These are phyloP conservation scores for Anthopleura xanthogrammica DNA, from an alignment of 92 coral and sea anemone species.

Conservation along the genomic window DNA sequence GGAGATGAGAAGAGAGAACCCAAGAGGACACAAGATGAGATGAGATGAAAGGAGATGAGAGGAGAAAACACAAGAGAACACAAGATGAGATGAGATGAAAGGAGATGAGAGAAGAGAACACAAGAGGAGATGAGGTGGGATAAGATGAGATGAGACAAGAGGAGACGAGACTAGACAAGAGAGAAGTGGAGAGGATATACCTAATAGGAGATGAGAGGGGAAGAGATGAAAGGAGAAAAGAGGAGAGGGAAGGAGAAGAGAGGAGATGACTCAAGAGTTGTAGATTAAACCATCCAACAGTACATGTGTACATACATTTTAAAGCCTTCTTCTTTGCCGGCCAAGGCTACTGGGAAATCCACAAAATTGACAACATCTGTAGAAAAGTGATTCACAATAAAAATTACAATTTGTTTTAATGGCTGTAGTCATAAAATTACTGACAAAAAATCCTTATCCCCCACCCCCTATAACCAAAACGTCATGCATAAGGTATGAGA, in stretches of 20 bases:
- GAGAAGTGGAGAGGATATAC: neutral
- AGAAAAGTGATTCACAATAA: neutral
- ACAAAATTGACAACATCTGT: slow-evolving; percentile 68
- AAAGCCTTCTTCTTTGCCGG: slow-evolving; percentile 79
- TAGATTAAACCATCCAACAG: slow-evolving; percentile 4
- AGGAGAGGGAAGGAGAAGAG: neutral
- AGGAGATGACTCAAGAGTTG: neutral
- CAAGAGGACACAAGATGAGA: too few species aligned
- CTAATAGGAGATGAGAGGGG: too few species aligned
- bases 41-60: neutral
- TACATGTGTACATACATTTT: slow-evolving; percentile 57
- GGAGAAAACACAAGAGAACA: neutral
- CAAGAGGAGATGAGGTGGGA: too few species aligned
- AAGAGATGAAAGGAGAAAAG: neutral
- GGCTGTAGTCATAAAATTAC: too few species aligned
- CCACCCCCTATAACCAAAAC: too few species aligned
- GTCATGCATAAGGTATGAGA: too few species aligned
- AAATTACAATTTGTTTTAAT: neutral
- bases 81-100: too few species aligned
- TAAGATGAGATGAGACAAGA: too few species aligned
- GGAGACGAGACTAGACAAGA: too few species aligned
- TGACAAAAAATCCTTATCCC: neutral
- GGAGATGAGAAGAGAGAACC: neutral
- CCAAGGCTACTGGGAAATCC: slow-evolving; percentile 74
- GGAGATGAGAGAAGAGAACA: too few species aligned